Conservation (phyloP, 2,113 vertebrate genomes). For the Notarius quadriscutis region DNA sequence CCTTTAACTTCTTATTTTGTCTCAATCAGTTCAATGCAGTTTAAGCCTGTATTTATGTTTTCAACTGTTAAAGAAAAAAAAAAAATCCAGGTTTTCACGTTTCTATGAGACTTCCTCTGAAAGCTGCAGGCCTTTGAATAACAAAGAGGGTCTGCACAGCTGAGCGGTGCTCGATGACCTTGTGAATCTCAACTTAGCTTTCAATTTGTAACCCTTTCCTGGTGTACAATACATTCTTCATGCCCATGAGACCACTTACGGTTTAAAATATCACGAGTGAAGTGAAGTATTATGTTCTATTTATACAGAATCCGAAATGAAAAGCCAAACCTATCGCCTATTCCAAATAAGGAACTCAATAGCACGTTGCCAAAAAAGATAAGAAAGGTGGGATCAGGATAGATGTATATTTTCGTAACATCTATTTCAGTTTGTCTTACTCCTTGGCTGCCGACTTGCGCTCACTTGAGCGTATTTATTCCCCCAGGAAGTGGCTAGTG, state of each 20-base stretch:
- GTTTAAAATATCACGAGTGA: slow-evolving; percentile 14
- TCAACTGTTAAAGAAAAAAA: background rate
- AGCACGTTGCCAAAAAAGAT: background rate
- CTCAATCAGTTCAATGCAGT: too few relatives aligned
- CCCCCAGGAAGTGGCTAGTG: slow-evolving; percentile 51
- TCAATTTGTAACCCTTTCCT: background rate
- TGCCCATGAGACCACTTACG: background rate
- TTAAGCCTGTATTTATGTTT: background rate
- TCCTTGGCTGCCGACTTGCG: slow-evolving; percentile 32
- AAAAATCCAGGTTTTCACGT: background rate
- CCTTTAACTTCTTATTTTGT: background rate
- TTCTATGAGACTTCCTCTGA: background rate
- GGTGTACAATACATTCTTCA: background rate
- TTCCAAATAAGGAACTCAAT: background rate
- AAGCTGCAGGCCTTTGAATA: background rate
- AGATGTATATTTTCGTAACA: background rate
- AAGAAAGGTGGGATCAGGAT: background rate
- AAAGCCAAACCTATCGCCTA: background rate
- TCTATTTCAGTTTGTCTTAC: slow-evolving; percentile 6
- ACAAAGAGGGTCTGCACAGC: background rate
- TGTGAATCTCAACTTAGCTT: slow-evolving; percentile 10
- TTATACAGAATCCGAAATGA: slow-evolving; percentile 13
- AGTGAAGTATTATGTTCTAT: slow-evolving; percentile 16
- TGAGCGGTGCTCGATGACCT: slow-evolving; percentile 1
- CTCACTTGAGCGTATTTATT: slow-evolving; percentile 39